Conservation (phyloP, 2,888 invertebrate genomes). For the Cybosia mesomella region DNA sequence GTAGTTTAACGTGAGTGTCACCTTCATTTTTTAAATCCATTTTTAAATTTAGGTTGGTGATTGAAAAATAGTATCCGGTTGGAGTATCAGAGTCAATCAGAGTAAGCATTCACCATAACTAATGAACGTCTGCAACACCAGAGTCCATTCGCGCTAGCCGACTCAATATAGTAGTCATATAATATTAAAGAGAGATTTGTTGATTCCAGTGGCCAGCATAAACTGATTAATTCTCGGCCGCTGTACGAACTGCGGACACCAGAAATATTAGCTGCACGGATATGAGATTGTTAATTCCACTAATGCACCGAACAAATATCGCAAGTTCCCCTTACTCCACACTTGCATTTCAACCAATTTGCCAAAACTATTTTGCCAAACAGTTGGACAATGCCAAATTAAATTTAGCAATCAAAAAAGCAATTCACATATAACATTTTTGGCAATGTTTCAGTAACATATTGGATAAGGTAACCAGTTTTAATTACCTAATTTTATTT, state of each 20-base stretch:
- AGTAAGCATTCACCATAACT: too few relatives aligned
- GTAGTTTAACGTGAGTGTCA: too few relatives aligned
- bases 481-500: background rate
- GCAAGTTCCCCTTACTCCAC: slow-evolving; percentile 67
- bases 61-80: too few relatives aligned
- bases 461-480: background rate
- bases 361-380: slow-evolving; percentile 54
- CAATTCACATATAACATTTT: slow-evolving; percentile 27
- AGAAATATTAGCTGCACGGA: slow-evolving; percentile 81
- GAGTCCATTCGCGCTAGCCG: background rate
- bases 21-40: too few relatives aligned
- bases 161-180: slow-evolving; percentile 1
- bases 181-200: slow-evolving; percentile 53
- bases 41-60: too few relatives aligned
- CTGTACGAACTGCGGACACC: slow-evolving; percentile 76
- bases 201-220: slow-evolving; percentile 64
- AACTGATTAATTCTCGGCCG: slow-evolving; percentile 82
- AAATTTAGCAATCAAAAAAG: slow-evolving; percentile 42
- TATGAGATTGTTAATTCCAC: slow-evolving; percentile 85
- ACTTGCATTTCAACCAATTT: slow-evolving; percentile 66
- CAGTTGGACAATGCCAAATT: slow-evolving; percentile 39
- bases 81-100: too few relatives aligned
- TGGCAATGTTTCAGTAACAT: slow-evolving; percentile 17
- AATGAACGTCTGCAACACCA: background rate
- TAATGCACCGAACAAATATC: slow-evolving; percentile 85